Conservation (phyloP, 2,797 vertebrate species). For the Halcyon leucocephala region DNA sequence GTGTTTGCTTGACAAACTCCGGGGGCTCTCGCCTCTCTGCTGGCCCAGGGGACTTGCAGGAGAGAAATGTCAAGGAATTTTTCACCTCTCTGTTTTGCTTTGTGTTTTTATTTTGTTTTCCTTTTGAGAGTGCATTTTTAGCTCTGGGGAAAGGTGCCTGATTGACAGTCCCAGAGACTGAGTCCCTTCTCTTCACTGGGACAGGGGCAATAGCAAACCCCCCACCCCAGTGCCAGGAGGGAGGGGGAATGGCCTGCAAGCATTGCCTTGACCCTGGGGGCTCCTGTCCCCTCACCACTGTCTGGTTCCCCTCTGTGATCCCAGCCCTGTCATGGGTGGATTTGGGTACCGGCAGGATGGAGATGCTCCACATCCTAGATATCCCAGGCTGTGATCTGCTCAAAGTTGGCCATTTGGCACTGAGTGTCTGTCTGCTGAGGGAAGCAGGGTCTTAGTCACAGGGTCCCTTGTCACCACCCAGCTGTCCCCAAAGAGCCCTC, state of each 20-base stretch:
- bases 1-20: conserved; percentile 78
- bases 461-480: not conserved
- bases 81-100: conserved; percentile 76
- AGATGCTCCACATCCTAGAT: not conserved
- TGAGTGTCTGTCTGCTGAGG: not conserved
- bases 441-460: not conserved
- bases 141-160: conserved; percentile 43
- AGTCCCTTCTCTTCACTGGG: conserved; percentile 49
- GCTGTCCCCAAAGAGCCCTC: not conserved
- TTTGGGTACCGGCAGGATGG: not conserved
- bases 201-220: not conserved
- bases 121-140: conserved; percentile 66
- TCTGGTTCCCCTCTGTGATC: not conserved
- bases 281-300: not conserved
- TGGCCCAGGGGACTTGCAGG: conserved; percentile 67
- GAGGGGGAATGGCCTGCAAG: not conserved
- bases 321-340: rapidly evolving
- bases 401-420: not conserved
- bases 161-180: conserved; percentile 50
- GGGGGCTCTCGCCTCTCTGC: conserved; percentile 70
- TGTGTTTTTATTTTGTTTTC: conserved; percentile 77
- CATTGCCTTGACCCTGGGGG: not conserved
- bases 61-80: conserved; percentile 76
- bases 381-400: not conserved
- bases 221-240: not conserved